Base-by-base conservation (phyloP, 2,797 vertebrate species). In the Cyclopterus lumpus region DNA sequence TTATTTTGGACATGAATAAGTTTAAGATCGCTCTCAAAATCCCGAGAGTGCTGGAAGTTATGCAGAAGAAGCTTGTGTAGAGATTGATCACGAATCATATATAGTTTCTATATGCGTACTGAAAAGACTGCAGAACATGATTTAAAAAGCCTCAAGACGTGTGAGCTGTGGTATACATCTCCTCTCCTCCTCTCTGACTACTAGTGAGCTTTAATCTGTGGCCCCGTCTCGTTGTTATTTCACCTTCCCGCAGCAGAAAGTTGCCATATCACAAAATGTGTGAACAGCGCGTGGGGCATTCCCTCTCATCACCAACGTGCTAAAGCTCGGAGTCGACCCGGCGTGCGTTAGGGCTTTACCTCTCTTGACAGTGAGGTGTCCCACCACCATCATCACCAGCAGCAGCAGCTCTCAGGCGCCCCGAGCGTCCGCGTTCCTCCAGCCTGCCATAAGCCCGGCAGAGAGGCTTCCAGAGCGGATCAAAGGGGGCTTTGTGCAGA, bases 401-500 rank as follows among this genome's bases (percentile, higher is more conserved):
- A n/a, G n/a, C 38, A 40, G 38, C 38, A 40, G 38, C 38, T 71
- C 66, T 48, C n/a, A 67, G 81, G 74, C 28, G 66, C 79, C n/a
- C 77, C 79, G 66, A 79, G 63, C 22, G 20, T 80, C 82, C 76
- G 48, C 48, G 72, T 79, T 86, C 77, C 74, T 63, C 12, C 3
- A 74, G 48, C 28, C 55, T 9, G 70, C 79, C 67, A 12, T 79
- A 65, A 86, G 77, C 64, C 75, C 69, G 8, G 75, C 72, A 36
- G 73, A 67, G 77, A 71, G 69, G 72, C 80, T 22, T 87, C 60
- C 75, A 61, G 80, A 78, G 73, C 9, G 22, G 82, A 82, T 92
- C 86, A 93, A 90, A 91, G 86, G 53, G 51, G 77, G 80, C 84
- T 91, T 90, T 89, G 85, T 90, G 82, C 73, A 71, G 40, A 72